Percentiles rank a stretch among this genome's conserved stretches.
Conservation (phyloP, 2,113 vertebrate species). For the Tauraco erythrolophus region DNA sequence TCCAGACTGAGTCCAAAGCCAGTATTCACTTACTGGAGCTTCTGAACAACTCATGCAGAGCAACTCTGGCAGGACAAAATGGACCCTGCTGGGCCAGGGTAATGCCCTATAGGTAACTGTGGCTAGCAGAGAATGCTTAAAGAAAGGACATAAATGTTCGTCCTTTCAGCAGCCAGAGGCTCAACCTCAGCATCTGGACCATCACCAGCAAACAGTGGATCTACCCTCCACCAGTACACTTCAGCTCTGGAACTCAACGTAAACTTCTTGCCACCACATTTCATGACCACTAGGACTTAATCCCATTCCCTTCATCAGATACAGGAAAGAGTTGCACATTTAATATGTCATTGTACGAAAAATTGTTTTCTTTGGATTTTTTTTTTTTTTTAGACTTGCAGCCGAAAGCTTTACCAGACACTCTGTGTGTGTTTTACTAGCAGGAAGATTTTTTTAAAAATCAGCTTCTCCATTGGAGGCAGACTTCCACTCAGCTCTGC, state of each 20-base stretch:
- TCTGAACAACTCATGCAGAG: neutral
- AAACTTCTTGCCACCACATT: neutral
- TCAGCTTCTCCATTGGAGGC: neutral
- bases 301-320: neutral
- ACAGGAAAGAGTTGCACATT: neutral
- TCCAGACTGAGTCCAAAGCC: neutral
- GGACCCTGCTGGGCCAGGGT: neutral
- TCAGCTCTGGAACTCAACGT: neutral
- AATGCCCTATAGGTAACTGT: neutral
- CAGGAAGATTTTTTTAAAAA: neutral
- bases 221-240: neutral
- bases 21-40: neutral
- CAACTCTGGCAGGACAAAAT: neutral
- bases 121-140: neutral
- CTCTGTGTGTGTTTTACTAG: neutral
- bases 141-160: fast-evolving
- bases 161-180: neutral
- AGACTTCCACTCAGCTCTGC: neutral
- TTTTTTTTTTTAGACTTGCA: neutral
- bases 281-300: neutral
- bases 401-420: neutral
- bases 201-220: neutral
- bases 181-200: neutral
- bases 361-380: neutral
- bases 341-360: neutral